Evolutionary conservation across 1,140 invertebrate species (phyloP).

Genomic region (Euura lappo): DNA sequence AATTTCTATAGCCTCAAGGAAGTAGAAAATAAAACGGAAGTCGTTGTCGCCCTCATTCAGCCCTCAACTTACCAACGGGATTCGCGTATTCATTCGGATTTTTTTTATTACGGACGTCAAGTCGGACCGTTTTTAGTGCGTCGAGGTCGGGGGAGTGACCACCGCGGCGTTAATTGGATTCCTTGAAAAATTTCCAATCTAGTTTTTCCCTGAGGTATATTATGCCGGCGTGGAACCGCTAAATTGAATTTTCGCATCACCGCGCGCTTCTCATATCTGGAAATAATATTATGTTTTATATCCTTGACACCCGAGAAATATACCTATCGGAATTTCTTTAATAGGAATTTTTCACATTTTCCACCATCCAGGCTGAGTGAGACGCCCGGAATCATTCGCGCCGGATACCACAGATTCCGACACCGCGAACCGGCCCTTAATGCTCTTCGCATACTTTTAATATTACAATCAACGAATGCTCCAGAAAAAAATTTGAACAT

Average conservation of each 20-base stretch:
- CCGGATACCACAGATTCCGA: too few species aligned
- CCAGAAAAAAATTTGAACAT: too few species aligned
- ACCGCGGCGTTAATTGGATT: neutral
- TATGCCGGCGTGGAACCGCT: slow-evolving; percentile 28
- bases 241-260: slow-evolving; percentile 54
- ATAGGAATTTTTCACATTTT: slow-evolving; percentile 57
- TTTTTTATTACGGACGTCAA: too few species aligned
- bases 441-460: too few species aligned
- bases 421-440: too few species aligned
- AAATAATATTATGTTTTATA: slow-evolving; percentile 58
- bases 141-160: neutral
- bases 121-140: neutral
- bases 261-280: slow-evolving; percentile 35
- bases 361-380: slow-evolving; percentile 44
- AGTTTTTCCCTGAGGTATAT: slow-evolving; percentile 29
- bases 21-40: slow-evolving; percentile 3
- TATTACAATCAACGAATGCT: too few species aligned
- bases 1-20: neutral
- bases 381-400: slow-evolving; percentile 19
- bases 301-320: slow-evolving; percentile 36
- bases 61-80: too few species aligned
- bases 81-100: too few species aligned
- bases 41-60: neutral
- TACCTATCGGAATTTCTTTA: slow-evolving; percentile 52
- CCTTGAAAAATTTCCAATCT: neutral